Conservation (phyloP, 2,888 invertebrate genomes). For the Cryptocephalus primarius region DNA sequence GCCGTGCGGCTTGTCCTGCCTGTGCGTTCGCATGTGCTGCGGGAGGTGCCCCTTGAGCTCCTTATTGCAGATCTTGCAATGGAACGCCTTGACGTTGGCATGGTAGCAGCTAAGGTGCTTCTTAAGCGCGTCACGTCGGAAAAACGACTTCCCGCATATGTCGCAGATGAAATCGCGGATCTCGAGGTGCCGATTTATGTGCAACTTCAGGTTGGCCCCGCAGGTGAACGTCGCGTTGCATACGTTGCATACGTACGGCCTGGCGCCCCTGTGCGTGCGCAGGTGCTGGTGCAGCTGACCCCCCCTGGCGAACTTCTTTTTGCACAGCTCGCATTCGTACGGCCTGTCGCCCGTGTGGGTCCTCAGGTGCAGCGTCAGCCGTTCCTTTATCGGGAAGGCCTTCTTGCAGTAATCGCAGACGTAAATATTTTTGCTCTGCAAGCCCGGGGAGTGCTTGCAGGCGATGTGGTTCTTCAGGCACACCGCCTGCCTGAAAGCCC, state of each 20-base stretch:
- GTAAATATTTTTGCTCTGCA: constrained; percentile 40
- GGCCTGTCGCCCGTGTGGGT: constrained; percentile 63
- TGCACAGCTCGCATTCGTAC: constrained; percentile 51
- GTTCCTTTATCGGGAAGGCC: constrained; percentile 64
- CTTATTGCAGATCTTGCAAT: constrained; percentile 73
- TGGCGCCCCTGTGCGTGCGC: constrained; percentile 61
- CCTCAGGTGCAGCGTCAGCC: constrained; percentile 60
- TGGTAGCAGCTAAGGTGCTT: constrained; percentile 70
- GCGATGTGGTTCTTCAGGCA: constrained; percentile 54
- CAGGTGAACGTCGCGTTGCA: constrained; percentile 63
- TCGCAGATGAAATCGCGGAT: constrained; percentile 69
- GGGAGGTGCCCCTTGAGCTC: constrained; percentile 70
- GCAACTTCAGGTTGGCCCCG: constrained; percentile 49
- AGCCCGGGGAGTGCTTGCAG: constrained; percentile 41
- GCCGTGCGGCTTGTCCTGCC: constrained; percentile 62
- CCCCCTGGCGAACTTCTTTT: constrained; percentile 57
- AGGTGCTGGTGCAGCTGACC: constrained; percentile 68
- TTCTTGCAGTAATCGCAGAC: constrained; percentile 66
- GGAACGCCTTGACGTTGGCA: constrained; percentile 60
- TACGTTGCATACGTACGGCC: constrained; percentile 58
- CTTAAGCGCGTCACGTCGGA: constrained; percentile 60
- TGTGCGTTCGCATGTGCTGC: constrained; percentile 74
- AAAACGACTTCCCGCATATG: constrained; percentile 68
- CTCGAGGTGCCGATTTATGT: constrained; percentile 60
- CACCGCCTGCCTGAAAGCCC: constrained; percentile 52